phyloP scores from a whole-genome alignment of 1,140 invertebrate species.

The Eueides isabella region DNA sequence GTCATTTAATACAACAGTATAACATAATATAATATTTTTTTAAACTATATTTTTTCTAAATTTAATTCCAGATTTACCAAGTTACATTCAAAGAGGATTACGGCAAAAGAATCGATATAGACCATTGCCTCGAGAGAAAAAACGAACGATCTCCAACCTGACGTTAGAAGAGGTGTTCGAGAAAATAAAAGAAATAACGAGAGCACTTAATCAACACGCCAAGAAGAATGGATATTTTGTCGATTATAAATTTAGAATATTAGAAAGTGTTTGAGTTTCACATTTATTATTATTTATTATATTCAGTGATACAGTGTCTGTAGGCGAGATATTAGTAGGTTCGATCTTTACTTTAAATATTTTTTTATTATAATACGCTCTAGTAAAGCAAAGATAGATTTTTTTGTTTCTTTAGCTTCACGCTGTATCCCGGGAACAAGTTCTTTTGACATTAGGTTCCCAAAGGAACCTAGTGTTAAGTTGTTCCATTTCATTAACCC shows the following conservation, averaged over 20 bases:
- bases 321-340: no score
- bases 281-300: not conserved
- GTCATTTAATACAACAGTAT: no score
- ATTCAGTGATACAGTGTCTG: not conserved
- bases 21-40: no score
- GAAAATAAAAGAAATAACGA: conserved; percentile 64
- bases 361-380: no score
- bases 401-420: no score
- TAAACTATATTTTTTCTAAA: no score
- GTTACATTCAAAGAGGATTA: conserved; percentile 60
- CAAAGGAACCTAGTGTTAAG: no score
- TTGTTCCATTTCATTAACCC: no score
- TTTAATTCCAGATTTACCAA: conserved; percentile 55
- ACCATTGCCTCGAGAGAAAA: conserved; percentile 44
- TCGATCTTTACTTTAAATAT: no score
- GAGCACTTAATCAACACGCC: conserved; percentile 54
- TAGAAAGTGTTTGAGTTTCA: conserved; percentile 23
- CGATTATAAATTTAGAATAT: conserved; percentile 64
- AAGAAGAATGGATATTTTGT: conserved; percentile 69
- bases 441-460: no score
- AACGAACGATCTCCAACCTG: conserved; percentile 53
- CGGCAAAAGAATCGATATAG: conserved; percentile 48
- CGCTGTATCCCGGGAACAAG: no score
- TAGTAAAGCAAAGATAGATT: no score
- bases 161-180: conserved; percentile 57